Percentiles rank a stretch among this genome's conserved stretches.
Evolutionary conservation across 1,140 invertebrate species (phyloP).

Genomic region (Zophobas atratus): DNA sequence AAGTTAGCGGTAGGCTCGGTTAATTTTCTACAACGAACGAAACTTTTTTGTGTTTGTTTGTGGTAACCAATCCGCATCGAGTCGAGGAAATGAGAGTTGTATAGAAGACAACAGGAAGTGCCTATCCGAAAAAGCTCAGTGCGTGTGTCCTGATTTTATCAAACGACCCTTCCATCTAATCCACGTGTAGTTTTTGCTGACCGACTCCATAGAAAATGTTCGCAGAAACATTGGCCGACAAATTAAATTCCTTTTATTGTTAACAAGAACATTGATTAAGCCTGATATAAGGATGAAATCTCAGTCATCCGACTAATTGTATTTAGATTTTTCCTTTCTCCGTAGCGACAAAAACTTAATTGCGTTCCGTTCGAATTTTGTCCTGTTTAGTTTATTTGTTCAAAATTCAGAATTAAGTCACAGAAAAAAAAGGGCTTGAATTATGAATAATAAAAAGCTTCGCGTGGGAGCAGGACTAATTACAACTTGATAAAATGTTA

Average conservation of each 20-base stretch:
- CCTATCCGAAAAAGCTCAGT: constrained; percentile 40
- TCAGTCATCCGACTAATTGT: constrained; percentile 14
- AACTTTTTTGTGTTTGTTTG: constrained; percentile 38
- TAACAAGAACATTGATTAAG: constrained; percentile 32
- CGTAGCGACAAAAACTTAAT: constrained; percentile 23
- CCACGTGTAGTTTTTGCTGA: constrained; percentile 41
- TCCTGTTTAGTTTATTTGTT: not conserved
- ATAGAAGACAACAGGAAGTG: constrained; percentile 38
- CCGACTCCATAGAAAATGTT: constrained; percentile 26
- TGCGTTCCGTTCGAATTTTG: constrained; percentile 1
- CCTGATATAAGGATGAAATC: constrained; percentile 20
- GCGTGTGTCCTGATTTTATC: constrained; percentile 42
- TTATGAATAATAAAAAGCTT: too few species aligned
- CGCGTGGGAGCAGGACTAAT: too few species aligned
- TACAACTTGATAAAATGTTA: too few species aligned
- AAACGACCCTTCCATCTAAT: constrained; percentile 37
- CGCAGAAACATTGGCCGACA: constrained; percentile 29
- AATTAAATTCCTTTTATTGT: constrained; percentile 43
- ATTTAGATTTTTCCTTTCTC: constrained; percentile 17
- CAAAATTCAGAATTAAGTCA: constrained; percentile 10
- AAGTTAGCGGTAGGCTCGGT: constrained; percentile 13
- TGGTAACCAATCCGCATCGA: constrained; percentile 25
- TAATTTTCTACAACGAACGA: constrained; percentile 12
- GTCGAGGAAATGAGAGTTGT: constrained; percentile 35
- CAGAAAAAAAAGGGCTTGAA: not conserved